Percentiles rank a stretch among this genome's conserved stretches.
These are phyloP conservation scores for Acromyrmex charruanus DNA, from an alignment of 1,140 invertebrate genomes.

Conservation along the genomic window DNA sequence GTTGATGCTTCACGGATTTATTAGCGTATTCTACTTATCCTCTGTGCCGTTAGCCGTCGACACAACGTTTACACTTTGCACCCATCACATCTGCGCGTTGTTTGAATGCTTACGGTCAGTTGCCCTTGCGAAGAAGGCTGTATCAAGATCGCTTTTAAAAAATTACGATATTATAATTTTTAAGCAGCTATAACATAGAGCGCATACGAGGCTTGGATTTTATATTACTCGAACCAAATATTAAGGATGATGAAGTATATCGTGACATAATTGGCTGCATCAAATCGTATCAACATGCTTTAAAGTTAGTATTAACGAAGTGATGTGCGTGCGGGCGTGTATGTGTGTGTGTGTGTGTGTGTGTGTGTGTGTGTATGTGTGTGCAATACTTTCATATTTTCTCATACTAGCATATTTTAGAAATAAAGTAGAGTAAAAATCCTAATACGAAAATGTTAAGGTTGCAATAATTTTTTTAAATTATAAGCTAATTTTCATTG, in stretches of 20 bases:
- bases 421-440: too few species aligned
- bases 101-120: constrained; percentile 67
- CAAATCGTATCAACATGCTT: not conserved
- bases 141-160: too few species aligned
- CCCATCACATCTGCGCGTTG: constrained; percentile 69
- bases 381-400: too few species aligned
- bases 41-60: constrained; percentile 63
- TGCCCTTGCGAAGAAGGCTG: not conserved
- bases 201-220: not conserved
- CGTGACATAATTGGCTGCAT: constrained; percentile 22
- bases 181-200: not conserved
- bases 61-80: constrained; percentile 55
- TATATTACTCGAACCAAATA: not conserved
- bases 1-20: constrained; percentile 12
- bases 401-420: too few species aligned
- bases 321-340: too few species aligned
- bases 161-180: not conserved
- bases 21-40: constrained; percentile 3
- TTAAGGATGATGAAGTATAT: constrained; percentile 4
- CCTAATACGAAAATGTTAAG: too few species aligned
- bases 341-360: too few species aligned
- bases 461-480: too few species aligned
- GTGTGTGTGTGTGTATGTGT: too few species aligned
- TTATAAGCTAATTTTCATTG: too few species aligned
- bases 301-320: constrained; percentile 27